A percentile compares a stretch with the other conserved stretches of the same genome.
phyloP scores from a whole-genome alignment of 2,113 vertebrate genomes.

The Campylomormyrus numenius region DNA sequence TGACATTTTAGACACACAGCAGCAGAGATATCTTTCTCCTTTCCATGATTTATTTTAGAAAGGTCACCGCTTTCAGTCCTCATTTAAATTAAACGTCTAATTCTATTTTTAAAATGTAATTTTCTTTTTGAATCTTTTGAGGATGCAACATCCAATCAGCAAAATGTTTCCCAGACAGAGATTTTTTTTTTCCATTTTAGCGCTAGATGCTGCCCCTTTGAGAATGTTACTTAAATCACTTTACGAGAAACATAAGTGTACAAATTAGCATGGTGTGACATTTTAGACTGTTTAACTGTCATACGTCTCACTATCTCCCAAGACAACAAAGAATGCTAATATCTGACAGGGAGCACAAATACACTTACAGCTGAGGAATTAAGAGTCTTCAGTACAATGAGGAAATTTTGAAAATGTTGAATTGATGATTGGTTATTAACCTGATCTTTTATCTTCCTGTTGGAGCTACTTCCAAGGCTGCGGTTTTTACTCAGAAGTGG shows the following conservation, averaged over 20 bases:
- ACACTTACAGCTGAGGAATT: background rate
- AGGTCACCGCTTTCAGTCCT: background rate
- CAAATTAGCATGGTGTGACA: background rate
- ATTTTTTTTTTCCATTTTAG: background rate
- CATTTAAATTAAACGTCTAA: background rate
- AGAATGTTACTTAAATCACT: background rate
- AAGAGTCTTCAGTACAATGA: background rate
- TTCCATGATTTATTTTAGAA: background rate
- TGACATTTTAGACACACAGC: background rate
- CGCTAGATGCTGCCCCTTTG: background rate
- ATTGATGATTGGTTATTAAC: background rate
- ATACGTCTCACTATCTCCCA: background rate
- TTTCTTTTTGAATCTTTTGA: conserved; percentile 1
- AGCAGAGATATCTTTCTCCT: background rate
- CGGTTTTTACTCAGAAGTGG: background rate
- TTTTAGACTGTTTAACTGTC: background rate
- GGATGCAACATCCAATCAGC: background rate
- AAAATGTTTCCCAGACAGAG: background rate
- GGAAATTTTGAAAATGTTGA: background rate
- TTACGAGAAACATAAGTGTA: background rate
- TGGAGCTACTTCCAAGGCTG: background rate
- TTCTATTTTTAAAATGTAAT: conserved; percentile 12
- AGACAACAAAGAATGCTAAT: background rate
- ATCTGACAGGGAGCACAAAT: background rate
- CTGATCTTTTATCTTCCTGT: background rate